A percentile compares a stretch with the other conserved stretches of the same genome.
phyloP scores from a whole-genome alignment of 2,797 vertebrate species.

The Vireo griseus region DNA sequence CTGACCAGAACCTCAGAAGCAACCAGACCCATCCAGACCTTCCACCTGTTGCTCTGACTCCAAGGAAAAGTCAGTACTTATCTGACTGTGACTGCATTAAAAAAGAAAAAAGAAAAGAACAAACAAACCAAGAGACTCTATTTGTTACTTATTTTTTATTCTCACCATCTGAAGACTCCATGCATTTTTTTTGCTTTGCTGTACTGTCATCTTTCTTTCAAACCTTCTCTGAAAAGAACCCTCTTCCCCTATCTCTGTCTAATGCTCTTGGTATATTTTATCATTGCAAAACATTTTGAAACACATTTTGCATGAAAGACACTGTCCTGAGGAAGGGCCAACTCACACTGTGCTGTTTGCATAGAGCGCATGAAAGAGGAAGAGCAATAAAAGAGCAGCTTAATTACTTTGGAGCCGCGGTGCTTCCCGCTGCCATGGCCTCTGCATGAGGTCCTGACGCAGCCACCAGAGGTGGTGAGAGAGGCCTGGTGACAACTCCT shows the following conservation, averaged over 20 bases:
- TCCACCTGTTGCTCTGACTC: not conserved
- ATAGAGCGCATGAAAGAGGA: not conserved
- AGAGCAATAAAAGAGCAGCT: not conserved
- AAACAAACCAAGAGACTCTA: not conserved
- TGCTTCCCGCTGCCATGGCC: not conserved
- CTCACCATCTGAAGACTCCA: not conserved
- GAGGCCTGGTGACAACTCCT: constrained; percentile 20
- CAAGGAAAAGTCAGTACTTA: not conserved
- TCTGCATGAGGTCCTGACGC: constrained; percentile 2
- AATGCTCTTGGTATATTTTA: not conserved
- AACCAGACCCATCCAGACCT: not conserved
- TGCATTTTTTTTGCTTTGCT: not conserved
- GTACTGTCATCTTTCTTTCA: not conserved
- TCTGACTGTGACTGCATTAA: not conserved
- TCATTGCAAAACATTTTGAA: not conserved
- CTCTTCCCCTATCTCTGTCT: not conserved
- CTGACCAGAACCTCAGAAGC: not conserved
- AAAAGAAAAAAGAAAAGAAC: too few relatives aligned
- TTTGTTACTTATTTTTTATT: not conserved
- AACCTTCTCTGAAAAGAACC: not conserved
- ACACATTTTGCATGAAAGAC: not conserved
- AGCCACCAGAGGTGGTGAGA: not conserved
- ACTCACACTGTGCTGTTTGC: constrained; percentile 1
- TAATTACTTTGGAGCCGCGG: not conserved
- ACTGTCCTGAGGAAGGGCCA: not conserved